Conservation (phyloP, 2,888 invertebrate genomes). For the Drosophila nigritarsus region DNA sequence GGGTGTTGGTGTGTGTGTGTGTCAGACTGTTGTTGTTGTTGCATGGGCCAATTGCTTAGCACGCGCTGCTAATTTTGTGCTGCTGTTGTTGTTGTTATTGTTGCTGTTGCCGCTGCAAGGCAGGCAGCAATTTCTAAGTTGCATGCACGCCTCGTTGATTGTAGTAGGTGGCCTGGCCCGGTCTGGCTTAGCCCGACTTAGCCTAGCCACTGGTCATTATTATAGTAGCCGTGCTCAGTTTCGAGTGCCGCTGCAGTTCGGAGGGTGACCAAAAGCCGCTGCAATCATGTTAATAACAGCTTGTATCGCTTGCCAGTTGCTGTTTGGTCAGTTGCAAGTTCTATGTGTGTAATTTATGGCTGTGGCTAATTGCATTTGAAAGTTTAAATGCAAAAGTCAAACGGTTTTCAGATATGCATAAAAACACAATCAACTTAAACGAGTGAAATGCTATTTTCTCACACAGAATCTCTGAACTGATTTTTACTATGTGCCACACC, state of each 20-base stretch:
- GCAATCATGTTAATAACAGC: constrained; percentile 79
- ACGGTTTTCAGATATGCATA: constrained; percentile 77
- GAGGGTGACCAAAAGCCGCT: constrained; percentile 58
- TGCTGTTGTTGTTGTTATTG: constrained; percentile 40
- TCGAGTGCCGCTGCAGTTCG: constrained; percentile 44
- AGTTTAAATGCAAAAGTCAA: constrained; percentile 81
- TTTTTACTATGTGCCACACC: constrained; percentile 15
- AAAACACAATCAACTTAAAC: constrained; percentile 58
- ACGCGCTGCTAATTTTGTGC: constrained; percentile 79
- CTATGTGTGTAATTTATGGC: constrained; percentile 74
- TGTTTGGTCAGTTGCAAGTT: constrained; percentile 62
- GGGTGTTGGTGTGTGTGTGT: constrained; percentile 58
- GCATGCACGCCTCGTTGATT: constrained; percentile 82
- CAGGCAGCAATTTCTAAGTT: constrained; percentile 79
- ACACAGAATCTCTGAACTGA: constrained; percentile 43
- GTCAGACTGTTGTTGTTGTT: constrained; percentile 48
- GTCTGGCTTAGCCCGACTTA: constrained; percentile 16
- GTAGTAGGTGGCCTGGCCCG: constrained; percentile 69
- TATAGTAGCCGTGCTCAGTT: constrained; percentile 18
- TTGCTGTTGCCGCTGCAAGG: constrained; percentile 56
- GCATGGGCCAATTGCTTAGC: constrained; percentile 76
- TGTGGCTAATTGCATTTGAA: constrained; percentile 76
- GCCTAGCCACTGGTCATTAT: constrained; percentile 53
- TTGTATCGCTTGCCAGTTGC: constrained; percentile 47
- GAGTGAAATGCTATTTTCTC: constrained; percentile 59